Percentiles rank a stretch among this genome's conserved stretches.
Evolutionary conservation across 2,888 invertebrate genomes (phyloP).

Genomic region (Acleris cristana): DNA sequence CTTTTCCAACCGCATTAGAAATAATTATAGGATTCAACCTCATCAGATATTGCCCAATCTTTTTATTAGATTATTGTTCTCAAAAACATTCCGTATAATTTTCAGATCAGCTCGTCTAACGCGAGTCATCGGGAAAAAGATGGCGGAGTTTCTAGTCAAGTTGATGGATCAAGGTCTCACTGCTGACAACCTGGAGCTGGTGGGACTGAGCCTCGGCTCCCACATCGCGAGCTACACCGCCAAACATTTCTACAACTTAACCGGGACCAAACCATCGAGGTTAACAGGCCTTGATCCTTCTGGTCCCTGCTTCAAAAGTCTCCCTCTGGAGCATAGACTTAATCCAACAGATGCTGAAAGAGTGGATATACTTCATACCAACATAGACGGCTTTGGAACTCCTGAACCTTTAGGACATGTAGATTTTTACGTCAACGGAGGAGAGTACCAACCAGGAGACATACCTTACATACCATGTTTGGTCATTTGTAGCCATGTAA

Average conservation of each 20-base stretch:
- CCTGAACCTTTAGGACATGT: constrained; percentile 70
- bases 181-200: constrained; percentile 64
- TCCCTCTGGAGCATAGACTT: constrained; percentile 57
- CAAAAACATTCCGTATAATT: constrained; percentile 26
- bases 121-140: constrained; percentile 61
- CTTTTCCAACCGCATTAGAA: too few relatives aligned
- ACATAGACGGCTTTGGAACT: constrained; percentile 77
- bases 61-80: too few relatives aligned
- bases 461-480: constrained; percentile 69
- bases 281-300: constrained; percentile 74
- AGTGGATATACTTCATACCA: constrained; percentile 72
- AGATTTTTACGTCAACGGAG: constrained; percentile 74
- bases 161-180: constrained; percentile 59
- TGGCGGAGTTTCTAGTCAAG: constrained; percentile 68
- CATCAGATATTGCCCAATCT: too few relatives aligned
- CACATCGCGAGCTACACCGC: constrained; percentile 66
- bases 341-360: constrained; percentile 56
- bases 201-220: constrained; percentile 70
- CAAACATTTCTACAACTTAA: constrained; percentile 62
- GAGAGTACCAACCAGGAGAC: constrained; percentile 72
- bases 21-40: too few relatives aligned
- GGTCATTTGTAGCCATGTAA: constrained; percentile 66
- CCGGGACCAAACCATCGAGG: constrained; percentile 65
- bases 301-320: constrained; percentile 69
- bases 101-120: constrained; percentile 70